Evolutionary conservation across 2,888 invertebrate genomes (phyloP).

Genomic region (Linnaemya tessellans): DNA sequence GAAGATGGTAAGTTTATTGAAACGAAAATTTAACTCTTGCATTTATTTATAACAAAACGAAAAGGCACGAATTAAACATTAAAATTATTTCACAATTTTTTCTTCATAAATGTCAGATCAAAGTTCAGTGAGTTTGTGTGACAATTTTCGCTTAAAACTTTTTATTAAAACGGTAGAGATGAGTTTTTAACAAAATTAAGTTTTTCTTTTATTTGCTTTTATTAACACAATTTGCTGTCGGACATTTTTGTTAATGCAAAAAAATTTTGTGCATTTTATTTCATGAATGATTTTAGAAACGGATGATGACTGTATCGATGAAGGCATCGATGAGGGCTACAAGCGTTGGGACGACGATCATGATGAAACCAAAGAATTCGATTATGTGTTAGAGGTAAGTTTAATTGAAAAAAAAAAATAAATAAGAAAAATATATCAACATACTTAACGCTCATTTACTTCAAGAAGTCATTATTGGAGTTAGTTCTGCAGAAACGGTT

Average conservation of each 20-base stretch:
- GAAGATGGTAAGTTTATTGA: conserved; percentile 85
- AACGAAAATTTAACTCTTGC: background rate
- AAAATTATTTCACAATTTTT: background rate
- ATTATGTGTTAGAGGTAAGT: conserved; percentile 83
- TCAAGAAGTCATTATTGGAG: no score
- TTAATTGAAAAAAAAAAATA: background rate
- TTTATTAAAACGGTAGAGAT: background rate
- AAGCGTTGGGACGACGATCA: conserved; percentile 84
- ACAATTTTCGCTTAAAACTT: conserved; percentile 19
- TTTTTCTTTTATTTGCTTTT: background rate
- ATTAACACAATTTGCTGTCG: background rate
- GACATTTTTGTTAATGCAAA: background rate
- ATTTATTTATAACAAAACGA: conserved; percentile 15
- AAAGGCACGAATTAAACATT: conserved; percentile 36
- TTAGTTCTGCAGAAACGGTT: no score
- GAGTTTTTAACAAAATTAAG: conserved; percentile 8
- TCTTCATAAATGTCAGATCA: conserved; percentile 18
- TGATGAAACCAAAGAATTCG: conserved; percentile 84
- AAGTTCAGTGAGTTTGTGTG: conserved; percentile 24
- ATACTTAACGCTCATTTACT: no score
- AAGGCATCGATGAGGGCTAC: conserved; percentile 91
- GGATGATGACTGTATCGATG: conserved; percentile 95
- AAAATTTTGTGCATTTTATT: background rate
- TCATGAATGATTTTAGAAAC: conserved; percentile 84
- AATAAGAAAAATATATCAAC: no score